phyloP scores from a whole-genome alignment of 2,888 invertebrate genomes.

The Ommatoiulus sabulosus region DNA sequence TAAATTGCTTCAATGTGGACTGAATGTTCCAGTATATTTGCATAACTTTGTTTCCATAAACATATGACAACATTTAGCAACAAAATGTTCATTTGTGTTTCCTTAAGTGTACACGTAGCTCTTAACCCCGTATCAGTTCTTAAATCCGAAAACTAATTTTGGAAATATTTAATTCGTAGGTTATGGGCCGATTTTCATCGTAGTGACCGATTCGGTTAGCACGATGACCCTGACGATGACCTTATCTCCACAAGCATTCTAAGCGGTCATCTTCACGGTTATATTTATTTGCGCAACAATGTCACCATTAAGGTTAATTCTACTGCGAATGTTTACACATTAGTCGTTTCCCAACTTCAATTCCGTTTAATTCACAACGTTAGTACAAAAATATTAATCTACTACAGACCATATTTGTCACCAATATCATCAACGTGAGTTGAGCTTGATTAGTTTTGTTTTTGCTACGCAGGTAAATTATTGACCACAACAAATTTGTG shows the following conservation, averaged over 20 bases:
- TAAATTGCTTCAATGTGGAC: no score
- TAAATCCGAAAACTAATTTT: not conserved
- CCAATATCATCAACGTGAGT: not conserved
- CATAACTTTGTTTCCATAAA: no score
- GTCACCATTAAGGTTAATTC: not conserved
- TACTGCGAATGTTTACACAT: no score
- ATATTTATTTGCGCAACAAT: not conserved
- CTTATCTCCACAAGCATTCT: slow-evolving; percentile 35
- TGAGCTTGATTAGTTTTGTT: not conserved
- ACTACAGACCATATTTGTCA: not conserved
- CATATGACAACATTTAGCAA: no score
- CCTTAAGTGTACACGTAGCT: no score
- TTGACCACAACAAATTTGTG: no score
- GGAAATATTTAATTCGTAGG: slow-evolving; percentile 18
- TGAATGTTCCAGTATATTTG: no score
- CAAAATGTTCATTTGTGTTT: no score
- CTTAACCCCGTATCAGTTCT: no score
- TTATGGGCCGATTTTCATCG: slow-evolving; percentile 53
- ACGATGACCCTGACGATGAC: not conserved
- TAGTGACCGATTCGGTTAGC: not conserved
- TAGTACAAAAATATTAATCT: not conserved
- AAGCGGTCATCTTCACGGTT: slow-evolving; percentile 9
- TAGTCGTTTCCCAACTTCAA: no score
- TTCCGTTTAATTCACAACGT: no score
- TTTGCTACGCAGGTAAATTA: slow-evolving; percentile 44